Percentiles rank a stretch among this genome's conserved stretches.
phyloP scores from a whole-genome alignment of 2,113 vertebrate genomes.

The Etheostoma spectabile region DNA sequence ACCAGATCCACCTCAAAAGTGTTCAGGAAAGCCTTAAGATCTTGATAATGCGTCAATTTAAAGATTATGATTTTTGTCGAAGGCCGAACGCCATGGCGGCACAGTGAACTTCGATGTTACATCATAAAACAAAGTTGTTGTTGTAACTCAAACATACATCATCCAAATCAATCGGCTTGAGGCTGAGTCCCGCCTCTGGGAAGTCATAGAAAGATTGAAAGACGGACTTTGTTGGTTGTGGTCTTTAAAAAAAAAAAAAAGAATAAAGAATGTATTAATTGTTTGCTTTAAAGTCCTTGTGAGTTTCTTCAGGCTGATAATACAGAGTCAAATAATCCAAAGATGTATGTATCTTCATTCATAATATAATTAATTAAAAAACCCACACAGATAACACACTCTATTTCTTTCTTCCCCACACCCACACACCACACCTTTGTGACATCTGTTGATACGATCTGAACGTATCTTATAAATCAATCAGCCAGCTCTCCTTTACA shows the following conservation, averaged over 20 bases:
- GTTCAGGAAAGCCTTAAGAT: too few species aligned
- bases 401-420: neutral
- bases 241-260: neutral
- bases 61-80: too few species aligned
- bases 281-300: neutral
- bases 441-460: conserved; percentile 3
- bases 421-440: neutral
- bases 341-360: neutral
- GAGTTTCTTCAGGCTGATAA: neutral
- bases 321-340: neutral
- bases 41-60: too few species aligned
- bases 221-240: neutral
- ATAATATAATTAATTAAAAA: neutral
- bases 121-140: too few species aligned
- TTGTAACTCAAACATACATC: too few species aligned
- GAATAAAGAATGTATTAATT: neutral
- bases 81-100: too few species aligned
- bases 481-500: neutral
- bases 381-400: neutral
- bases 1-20: too few species aligned
- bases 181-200: too few species aligned
- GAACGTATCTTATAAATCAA: conserved; percentile 25
- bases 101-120: too few species aligned
- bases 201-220: too few species aligned
- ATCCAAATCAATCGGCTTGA: too few species aligned